Conservation (phyloP, 2,797 vertebrate species). For the Halcyon smyrnensis region DNA sequence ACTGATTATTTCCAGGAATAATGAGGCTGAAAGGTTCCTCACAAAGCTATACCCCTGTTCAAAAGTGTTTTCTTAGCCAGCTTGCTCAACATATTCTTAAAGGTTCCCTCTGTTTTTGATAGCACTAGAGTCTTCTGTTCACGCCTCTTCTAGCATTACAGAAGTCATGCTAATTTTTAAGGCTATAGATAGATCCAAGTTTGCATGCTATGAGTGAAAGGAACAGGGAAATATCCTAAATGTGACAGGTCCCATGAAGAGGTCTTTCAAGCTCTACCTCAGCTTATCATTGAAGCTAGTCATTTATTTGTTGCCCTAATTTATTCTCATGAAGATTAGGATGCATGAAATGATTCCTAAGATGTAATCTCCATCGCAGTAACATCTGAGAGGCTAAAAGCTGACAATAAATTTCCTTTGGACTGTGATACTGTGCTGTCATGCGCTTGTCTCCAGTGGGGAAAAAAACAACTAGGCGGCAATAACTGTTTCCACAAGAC, state of each 20-base stretch:
- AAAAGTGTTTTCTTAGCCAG: neutral
- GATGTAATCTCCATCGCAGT: neutral
- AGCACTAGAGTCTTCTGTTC: neutral
- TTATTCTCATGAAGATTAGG: neutral
- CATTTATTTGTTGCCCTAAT: neutral
- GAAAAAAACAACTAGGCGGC: constrained; percentile 22
- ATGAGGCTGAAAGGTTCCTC: neutral
- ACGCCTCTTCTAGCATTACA: neutral
- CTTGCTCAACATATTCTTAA: neutral
- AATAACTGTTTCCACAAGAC: constrained; percentile 11
- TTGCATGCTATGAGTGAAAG: neutral
- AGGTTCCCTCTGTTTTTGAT: neutral
- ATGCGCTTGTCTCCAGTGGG: neutral
- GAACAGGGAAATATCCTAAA: neutral
- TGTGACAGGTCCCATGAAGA: neutral
- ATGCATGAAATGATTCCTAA: neutral
- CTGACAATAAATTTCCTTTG: neutral
- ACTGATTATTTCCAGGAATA: neutral
- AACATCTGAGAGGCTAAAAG: neutral
- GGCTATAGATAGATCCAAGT: neutral
- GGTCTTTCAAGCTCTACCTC: neutral
- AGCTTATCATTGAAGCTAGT: neutral
- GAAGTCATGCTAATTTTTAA: neutral
- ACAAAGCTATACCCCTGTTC: neutral
- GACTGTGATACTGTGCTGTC: neutral